Evolutionary conservation across 2,888 invertebrate genomes (phyloP).

Genomic region (Vanessa cardui): DNA sequence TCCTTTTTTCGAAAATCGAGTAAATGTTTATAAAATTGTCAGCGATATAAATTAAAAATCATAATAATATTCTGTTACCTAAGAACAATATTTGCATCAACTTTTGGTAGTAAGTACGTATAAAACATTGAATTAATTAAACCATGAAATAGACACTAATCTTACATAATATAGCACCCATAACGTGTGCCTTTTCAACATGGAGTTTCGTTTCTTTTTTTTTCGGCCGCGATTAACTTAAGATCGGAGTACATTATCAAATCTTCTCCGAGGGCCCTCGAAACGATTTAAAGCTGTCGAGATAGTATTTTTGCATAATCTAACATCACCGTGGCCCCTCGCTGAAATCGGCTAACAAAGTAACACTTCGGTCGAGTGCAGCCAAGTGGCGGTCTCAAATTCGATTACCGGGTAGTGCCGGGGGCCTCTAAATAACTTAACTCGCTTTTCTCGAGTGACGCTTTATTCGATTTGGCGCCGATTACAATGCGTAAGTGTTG

Average conservation of each 20-base stretch:
- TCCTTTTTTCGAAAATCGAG: too few relatives aligned
- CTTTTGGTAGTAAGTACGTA: too few relatives aligned
- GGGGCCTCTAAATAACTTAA: slow-evolving; percentile 75
- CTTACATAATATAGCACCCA: too few relatives aligned
- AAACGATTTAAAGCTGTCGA: slow-evolving; percentile 39
- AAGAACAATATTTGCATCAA: too few relatives aligned
- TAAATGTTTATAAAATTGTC: too few relatives aligned
- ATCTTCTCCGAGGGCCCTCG: slow-evolving; percentile 37
- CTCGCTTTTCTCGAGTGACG: slow-evolving; percentile 73
- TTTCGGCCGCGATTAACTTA: background rate
- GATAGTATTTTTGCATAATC: slow-evolving; percentile 65
- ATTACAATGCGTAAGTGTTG: slow-evolving; percentile 75
- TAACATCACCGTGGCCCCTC: slow-evolving; percentile 50
- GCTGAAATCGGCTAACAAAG: slow-evolving; percentile 78
- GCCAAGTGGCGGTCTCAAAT: slow-evolving; percentile 76
- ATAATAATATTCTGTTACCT: too few relatives aligned
- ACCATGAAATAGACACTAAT: too few relatives aligned
- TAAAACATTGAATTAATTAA: too few relatives aligned
- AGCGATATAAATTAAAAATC: too few relatives aligned
- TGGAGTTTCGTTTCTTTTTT: background rate
- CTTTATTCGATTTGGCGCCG: slow-evolving; percentile 74
- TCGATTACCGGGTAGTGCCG: slow-evolving; percentile 75
- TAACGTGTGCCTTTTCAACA: background rate
- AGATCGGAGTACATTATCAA: slow-evolving; percentile 19
- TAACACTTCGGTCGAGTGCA: slow-evolving; percentile 75